Evolutionary conservation across 2,797 vertebrate species (phyloP).

Genomic region (Crypturellus tataupa): DNA sequence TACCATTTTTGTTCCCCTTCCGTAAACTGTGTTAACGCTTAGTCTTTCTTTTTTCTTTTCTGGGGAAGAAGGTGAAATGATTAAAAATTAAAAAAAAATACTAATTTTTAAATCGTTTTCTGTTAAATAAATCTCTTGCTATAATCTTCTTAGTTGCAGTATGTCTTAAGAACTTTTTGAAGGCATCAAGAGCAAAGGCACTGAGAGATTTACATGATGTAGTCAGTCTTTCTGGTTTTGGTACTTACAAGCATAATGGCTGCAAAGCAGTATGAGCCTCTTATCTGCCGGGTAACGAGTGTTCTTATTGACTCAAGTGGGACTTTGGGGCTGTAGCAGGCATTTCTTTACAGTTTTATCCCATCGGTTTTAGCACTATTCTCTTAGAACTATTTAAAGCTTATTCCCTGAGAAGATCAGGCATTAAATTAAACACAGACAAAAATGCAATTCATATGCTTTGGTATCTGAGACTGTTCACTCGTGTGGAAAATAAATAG

Average conservation of each 20-base stretch:
- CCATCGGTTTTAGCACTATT: not conserved
- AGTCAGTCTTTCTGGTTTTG: not conserved
- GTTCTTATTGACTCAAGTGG: not conserved
- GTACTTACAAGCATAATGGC: not conserved
- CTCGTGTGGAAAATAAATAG: not conserved
- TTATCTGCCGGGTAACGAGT: not conserved
- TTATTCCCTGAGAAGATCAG: not conserved
- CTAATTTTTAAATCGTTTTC: not conserved
- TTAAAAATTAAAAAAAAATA: not conserved
- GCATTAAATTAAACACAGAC: not conserved
- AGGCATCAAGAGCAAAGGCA: not conserved
- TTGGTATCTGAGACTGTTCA: not conserved
- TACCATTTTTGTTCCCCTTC: not conserved
- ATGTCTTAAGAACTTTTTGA: not conserved
- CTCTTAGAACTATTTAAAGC: not conserved
- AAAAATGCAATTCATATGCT: not conserved
- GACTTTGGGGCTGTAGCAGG: not conserved
- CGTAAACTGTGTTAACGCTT: not conserved
- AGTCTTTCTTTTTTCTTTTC: not conserved
- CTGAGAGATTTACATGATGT: not conserved
- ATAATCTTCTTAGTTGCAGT: not conserved
- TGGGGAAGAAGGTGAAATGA: not conserved
- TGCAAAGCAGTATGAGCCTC: not conserved
- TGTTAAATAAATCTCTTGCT: not conserved
- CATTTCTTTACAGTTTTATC: not conserved